phyloP scores from a whole-genome alignment of 1,140 invertebrate genomes.

The Danaus melanippus region DNA sequence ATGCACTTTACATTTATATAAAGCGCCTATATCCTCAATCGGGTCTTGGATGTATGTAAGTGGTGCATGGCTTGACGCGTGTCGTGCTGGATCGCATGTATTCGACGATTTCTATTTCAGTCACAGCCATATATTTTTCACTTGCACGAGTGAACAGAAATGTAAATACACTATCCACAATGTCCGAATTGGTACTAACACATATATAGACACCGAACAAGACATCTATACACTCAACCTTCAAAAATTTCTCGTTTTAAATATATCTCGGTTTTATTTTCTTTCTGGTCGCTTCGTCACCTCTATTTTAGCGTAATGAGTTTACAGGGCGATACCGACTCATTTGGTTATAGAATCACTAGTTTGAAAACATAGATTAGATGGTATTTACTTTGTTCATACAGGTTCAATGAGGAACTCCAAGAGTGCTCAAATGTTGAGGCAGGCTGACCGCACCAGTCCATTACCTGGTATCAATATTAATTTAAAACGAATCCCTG shows the following conservation, averaged over 20 bases:
- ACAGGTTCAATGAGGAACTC: slow-evolving; percentile 72
- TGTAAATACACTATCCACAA: slow-evolving; percentile 10
- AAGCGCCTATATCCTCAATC: slow-evolving; percentile 35
- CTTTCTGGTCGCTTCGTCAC: slow-evolving; percentile 23
- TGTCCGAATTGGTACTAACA: too few species aligned
- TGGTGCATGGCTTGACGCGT: slow-evolving; percentile 66
- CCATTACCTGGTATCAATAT: slow-evolving; percentile 68
- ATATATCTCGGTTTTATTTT: slow-evolving; percentile 1
- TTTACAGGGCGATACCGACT: slow-evolving; percentile 26
- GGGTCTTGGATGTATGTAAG: slow-evolving; percentile 49
- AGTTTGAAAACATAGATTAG: slow-evolving; percentile 37
- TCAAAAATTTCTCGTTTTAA: too few species aligned
- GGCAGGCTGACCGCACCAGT: slow-evolving; percentile 71
- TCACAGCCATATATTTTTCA: slow-evolving; percentile 24
- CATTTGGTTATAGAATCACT: slow-evolving; percentile 16
- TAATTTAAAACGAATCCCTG: slow-evolving; percentile 52
- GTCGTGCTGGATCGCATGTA: slow-evolving; percentile 52
- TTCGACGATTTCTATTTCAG: slow-evolving; percentile 38
- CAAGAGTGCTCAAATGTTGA: slow-evolving; percentile 72
- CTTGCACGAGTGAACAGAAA: slow-evolving; percentile 19
- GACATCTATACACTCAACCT: too few species aligned
- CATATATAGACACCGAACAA: too few species aligned
- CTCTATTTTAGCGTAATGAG: slow-evolving; percentile 22
- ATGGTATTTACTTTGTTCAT: slow-evolving; percentile 65
- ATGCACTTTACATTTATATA: slow-evolving; percentile 35